Evolutionary conservation across 2,888 invertebrate species (phyloP).

Genomic region (Platycheirus albimanus): DNA sequence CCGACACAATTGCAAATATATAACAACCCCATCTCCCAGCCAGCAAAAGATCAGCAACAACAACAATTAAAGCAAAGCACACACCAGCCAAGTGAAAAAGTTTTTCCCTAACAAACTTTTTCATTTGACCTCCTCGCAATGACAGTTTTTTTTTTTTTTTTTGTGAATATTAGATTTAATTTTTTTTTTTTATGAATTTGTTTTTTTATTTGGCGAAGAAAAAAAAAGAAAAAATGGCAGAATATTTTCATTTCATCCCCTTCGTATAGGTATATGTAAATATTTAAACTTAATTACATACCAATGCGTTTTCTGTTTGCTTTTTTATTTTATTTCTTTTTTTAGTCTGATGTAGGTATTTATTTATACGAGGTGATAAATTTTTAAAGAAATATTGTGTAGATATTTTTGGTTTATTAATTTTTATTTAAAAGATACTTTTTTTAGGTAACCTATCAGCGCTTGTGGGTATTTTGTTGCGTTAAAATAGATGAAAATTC

Average conservation of each 20-base stretch:
- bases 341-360: slow-evolving; percentile 8
- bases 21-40: slow-evolving; percentile 27
- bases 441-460: slow-evolving; percentile 1
- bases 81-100: slow-evolving; percentile 7
- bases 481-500: slow-evolving; percentile 37
- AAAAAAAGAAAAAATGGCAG: slow-evolving; percentile 11
- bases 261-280: slow-evolving; percentile 33
- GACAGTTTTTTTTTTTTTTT: slow-evolving; percentile 46
- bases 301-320: slow-evolving; percentile 24
- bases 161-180: slow-evolving; percentile 27
- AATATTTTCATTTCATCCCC: slow-evolving; percentile 31
- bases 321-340: slow-evolving; percentile 35
- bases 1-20: slow-evolving; percentile 52
- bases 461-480: neutral
- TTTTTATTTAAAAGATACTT: slow-evolving; percentile 40
- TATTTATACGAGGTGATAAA: slow-evolving; percentile 45
- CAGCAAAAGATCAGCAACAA: slow-evolving; percentile 15
- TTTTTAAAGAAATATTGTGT: slow-evolving; percentile 40
- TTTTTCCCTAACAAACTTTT: slow-evolving; percentile 38
- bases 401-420: slow-evolving; percentile 45
- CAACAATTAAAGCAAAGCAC: slow-evolving; percentile 19
- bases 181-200: slow-evolving; percentile 38
- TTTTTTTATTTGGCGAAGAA: slow-evolving; percentile 20
- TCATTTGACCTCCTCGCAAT: slow-evolving; percentile 65
- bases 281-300: slow-evolving; percentile 53